Base-by-base conservation (phyloP, 2,888 invertebrate species). In the Archips xylosteana region DNA sequence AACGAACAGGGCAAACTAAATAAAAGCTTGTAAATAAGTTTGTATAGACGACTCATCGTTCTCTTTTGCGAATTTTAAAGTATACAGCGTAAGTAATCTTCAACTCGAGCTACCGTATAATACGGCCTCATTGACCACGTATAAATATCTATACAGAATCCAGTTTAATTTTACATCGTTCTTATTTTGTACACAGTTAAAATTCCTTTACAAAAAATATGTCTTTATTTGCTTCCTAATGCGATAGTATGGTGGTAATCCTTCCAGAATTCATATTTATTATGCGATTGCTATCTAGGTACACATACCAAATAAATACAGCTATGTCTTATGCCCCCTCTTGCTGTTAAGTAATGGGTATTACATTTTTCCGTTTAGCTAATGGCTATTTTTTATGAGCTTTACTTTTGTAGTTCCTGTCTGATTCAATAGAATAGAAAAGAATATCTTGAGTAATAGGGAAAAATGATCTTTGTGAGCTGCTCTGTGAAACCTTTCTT, bases 321-420 rank as follows among this genome's bases (percentile, higher is more conserved):
- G 79, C 80, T 83, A 42, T 62, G 82, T 85, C 82, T 86, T 86
- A 83, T 82, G 81, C 81, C 81, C 83, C 51, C 64, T 36, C 65
- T 54, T 65, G 12, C 68, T 67, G 49, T 74, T 74, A 74, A 47
- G 74, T 74, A 74, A 74, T 74, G 74, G 65, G 51, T 74, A 74
- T 74, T 74, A 75, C 67, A 74, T 75, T 79, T 83, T 81, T 79
- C 80, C 82, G 81, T 84, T 85, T 81, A 80, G 83, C 83, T 87
- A 89, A 89, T 89, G 88, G 85, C 80, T 83, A 81, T 83, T 84
- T 85, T 84, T 82, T 81, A 77, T 79, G 79, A 80, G 79, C 78
- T 75, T 75, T 76, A 78, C 76, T 76, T 71, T 75, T 76, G 72
- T 62, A 76, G 77, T 75, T 79, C 75, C 76, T 76, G 76, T 77